Conservation (phyloP, 2,888 invertebrate species). For the Eustalomyia histrio region DNA sequence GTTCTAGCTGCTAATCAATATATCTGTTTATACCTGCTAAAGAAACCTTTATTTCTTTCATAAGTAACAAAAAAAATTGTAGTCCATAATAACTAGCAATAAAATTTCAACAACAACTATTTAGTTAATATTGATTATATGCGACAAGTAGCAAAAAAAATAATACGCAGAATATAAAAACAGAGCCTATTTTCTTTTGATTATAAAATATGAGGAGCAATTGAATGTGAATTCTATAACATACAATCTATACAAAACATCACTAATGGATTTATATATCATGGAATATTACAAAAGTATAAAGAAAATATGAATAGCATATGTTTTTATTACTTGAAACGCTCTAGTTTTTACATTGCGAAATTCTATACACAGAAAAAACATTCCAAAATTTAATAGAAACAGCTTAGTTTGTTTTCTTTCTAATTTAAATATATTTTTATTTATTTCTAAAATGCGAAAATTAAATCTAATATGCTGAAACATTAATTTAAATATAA, state of each 20-base stretch:
- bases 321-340: conserved; percentile 18
- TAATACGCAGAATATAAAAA: neutral
- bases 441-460: too few relatives aligned
- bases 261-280: conserved; percentile 19
- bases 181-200: neutral
- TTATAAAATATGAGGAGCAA: neutral
- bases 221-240: neutral
- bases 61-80: too few relatives aligned
- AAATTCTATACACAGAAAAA: too few relatives aligned
- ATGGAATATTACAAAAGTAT: neutral
- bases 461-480: too few relatives aligned
- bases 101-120: neutral
- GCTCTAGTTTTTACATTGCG: neutral
- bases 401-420: too few relatives aligned
- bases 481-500: too few relatives aligned
- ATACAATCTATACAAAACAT: neutral
- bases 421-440: too few relatives aligned
- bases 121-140: neutral
- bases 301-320: conserved; percentile 23
- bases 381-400: too few relatives aligned
- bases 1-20: too few relatives aligned
- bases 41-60: too few relatives aligned
- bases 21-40: too few relatives aligned
- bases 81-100: too few relatives aligned
- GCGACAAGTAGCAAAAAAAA: neutral